Base-by-base conservation (phyloP, 2,797 vertebrate species). In the Danio albolineatus region DNA sequence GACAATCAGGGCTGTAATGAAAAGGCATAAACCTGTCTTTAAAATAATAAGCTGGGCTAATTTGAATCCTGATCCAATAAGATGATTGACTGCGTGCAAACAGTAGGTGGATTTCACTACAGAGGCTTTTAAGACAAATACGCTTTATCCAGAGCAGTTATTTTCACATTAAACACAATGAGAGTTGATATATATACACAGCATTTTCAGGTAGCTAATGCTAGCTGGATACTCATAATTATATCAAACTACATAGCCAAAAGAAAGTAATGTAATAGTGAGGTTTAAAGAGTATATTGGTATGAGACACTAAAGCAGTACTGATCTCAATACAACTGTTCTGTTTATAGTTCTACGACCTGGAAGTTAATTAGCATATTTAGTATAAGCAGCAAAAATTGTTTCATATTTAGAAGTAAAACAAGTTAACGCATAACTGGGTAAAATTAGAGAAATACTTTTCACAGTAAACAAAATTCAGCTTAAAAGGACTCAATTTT, bases 11-110 rank as follows among this genome's bases (percentile, higher is more conserved):
- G 49, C 41, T 14, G 66, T 54, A 76, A 41, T 41, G 46, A 73
- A 48, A 36, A 69, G n/a, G 17, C 28, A 28, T 56, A 78, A 51
- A 73, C 19, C 60, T 49, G 14, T 76, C 66, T 10, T 48, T 69
- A 39, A 46, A 66, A 59, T 46, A 19, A 73, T 59, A 10, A n/a
- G 14, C 5, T 28, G 5, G 54, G 41, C 13, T 59, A 46, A 73
- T 73, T 59, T 57, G 53, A 73, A 57, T 36, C 8, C 14, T 12
- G 2, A 73, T 73, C 41, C 41, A 36, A n/a, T 73, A 19, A 73
- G 19, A 46, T 49, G 41, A 76, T 57, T 17, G 17, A 78, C 67
- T 53, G 59, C 16, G 17, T 19, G 56, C 21, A 8, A 6, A 73
- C 6, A 49, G 2, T 14, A 21, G 36, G 41, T 53, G 14, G 57